These are phyloP conservation scores for Achroia grisella DNA, from an alignment of 1,140 invertebrate genomes.

Conservation along the genomic window DNA sequence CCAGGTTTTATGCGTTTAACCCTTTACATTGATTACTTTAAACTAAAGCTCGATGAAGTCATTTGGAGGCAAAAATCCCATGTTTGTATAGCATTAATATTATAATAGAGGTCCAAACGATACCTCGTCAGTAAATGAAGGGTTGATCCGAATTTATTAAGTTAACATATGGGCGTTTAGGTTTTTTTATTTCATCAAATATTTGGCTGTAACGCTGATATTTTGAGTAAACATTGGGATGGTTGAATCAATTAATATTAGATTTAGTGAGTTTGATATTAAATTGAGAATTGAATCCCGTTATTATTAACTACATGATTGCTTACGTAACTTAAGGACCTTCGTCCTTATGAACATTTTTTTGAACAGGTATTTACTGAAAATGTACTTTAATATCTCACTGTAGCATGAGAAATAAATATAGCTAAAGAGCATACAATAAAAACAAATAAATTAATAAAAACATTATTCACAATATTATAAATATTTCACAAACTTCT, in stretches of 20 bases:
- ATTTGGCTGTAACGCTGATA: conserved; percentile 10
- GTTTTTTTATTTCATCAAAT: conserved; percentile 23
- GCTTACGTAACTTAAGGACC: too few relatives aligned
- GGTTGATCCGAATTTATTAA: conserved; percentile 52
- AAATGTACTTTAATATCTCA: too few relatives aligned
- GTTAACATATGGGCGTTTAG: conserved; percentile 40
- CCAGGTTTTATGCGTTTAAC: conserved; percentile 9
- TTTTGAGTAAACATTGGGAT: conserved; percentile 4
- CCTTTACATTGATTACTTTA: conserved; percentile 20
- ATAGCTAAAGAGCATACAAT: too few relatives aligned
- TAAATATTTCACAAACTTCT: too few relatives aligned
- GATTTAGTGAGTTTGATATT: too few relatives aligned
- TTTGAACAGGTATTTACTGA: too few relatives aligned
- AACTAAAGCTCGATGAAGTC: conserved; percentile 38
- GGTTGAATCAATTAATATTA: background rate
- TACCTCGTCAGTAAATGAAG: conserved; percentile 51
- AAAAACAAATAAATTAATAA: too few relatives aligned
- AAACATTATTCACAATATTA: too few relatives aligned
- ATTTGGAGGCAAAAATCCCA: conserved; percentile 47
- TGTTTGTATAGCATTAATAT: conserved; percentile 69
- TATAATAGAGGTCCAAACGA: conserved; percentile 59
- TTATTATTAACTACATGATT: too few relatives aligned
- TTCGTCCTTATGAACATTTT: too few relatives aligned
- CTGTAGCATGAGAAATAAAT: too few relatives aligned
- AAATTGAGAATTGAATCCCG: too few relatives aligned